phyloP scores from a whole-genome alignment of 2,797 vertebrate genomes.

The Sebastes steindachneri region DNA sequence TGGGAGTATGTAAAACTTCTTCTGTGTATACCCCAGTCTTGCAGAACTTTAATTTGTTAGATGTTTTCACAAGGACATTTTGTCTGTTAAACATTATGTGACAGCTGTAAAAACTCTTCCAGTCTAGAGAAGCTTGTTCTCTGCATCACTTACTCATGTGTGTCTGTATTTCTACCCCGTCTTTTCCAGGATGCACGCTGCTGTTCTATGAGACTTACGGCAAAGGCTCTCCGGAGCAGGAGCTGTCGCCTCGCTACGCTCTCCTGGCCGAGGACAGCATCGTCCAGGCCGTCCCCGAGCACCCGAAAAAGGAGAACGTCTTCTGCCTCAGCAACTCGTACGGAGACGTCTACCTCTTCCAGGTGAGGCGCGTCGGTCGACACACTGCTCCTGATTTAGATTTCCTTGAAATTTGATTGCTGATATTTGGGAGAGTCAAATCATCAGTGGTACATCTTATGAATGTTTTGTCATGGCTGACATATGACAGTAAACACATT shows the following conservation, averaged over 20 bases:
- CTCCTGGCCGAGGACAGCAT: constrained; percentile 93
- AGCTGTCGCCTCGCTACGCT: constrained; percentile 87
- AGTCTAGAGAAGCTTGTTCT: neutral
- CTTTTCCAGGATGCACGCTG: constrained; percentile 88
- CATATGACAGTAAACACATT: neutral
- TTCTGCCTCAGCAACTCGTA: constrained; percentile 97
- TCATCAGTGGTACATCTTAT: neutral
- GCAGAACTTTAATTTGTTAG: neutral
- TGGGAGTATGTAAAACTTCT: constrained; percentile 1
- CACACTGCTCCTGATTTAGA: neutral
- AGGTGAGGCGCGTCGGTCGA: constrained; percentile 78
- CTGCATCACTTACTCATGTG: neutral
- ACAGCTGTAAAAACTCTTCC: neutral
- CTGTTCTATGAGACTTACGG: constrained; percentile 94
- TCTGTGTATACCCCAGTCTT: neutral
- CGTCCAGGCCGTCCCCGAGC: constrained; percentile 93
- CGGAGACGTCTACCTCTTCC: constrained; percentile 94
- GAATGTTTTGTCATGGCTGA: neutral
- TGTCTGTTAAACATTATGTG: neutral
- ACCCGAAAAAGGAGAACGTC: constrained; percentile 95
- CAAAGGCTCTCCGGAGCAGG: constrained; percentile 88
- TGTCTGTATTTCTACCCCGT: neutral
- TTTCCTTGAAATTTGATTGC: neutral
- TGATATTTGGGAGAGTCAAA: neutral
- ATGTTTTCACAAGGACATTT: neutral